Percentiles rank a stretch among this genome's conserved stretches.
Evolutionary conservation across 2,113 vertebrate species (phyloP).

Genomic region (Corapipo altera): DNA sequence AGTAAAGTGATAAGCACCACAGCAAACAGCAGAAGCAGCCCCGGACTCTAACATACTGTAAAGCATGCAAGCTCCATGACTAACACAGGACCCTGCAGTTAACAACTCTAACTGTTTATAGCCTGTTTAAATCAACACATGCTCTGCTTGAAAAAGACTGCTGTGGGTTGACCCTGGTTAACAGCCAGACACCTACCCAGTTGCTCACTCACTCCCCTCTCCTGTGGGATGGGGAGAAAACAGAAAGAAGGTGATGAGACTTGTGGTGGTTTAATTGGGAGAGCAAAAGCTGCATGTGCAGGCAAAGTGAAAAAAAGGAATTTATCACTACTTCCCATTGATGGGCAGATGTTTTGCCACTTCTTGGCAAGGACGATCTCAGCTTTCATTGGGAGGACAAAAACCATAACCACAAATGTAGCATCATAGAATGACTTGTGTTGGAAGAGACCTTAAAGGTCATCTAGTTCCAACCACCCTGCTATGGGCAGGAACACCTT

Average conservation of each 20-base stretch:
- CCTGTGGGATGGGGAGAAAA: neutral
- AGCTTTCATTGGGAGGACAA: neutral
- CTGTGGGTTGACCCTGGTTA: neutral
- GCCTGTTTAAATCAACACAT: neutral
- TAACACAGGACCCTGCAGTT: neutral
- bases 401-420: neutral
- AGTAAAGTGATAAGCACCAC: neutral
- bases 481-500: neutral
- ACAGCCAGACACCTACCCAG: neutral
- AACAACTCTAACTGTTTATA: neutral
- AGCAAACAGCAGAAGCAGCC: neutral
- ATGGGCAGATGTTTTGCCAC: neutral
- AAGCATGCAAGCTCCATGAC: neutral
- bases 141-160: neutral
- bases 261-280: neutral
- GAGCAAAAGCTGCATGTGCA: neutral
- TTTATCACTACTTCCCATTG: neutral
- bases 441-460: neutral
- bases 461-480: neutral
- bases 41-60: neutral
- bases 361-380: neutral
- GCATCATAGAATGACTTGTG: neutral
- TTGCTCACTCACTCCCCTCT: fast-evolving
- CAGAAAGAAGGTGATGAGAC: neutral
- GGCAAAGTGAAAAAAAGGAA: fast-evolving